A percentile compares a stretch with the other conserved stretches of the same genome.
These are phyloP conservation scores for Ctena decussata DNA, from an alignment of 2,888 invertebrate species.

Conservation along the genomic window DNA sequence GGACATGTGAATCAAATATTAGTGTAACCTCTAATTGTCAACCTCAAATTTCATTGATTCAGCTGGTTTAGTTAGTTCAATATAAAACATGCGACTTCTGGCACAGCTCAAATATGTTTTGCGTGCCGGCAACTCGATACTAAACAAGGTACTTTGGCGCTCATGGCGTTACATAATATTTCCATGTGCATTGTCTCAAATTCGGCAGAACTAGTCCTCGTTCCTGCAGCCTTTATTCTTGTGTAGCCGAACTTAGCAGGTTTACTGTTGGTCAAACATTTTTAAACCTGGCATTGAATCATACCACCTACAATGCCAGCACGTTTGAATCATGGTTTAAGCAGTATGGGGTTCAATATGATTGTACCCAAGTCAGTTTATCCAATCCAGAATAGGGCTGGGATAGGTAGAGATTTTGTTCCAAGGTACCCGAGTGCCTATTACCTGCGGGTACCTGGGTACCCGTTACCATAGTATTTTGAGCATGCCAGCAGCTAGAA, in stretches of 20 bases:
- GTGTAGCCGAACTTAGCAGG: too few species aligned
- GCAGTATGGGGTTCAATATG: too few species aligned
- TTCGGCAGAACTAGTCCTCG: neutral
- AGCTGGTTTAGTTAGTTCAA: neutral
- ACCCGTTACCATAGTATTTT: too few species aligned
- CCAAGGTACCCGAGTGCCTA: too few species aligned
- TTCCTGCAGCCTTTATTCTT: too few species aligned
- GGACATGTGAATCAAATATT: neutral
- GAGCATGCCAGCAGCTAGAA: too few species aligned
- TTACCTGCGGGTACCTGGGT: too few species aligned
- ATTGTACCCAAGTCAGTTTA: too few species aligned
- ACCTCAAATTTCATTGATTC: neutral
- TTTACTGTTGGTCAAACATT: neutral
- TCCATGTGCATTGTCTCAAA: neutral
- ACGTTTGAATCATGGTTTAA: neutral
- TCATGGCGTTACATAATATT: neutral
- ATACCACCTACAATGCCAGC: neutral
- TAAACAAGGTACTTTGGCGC: conserved; percentile 8
- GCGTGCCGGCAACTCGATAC: neutral
- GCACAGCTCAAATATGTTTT: neutral
- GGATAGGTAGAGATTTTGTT: too few species aligned
- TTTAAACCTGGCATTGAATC: neutral
- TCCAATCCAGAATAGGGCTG: too few species aligned
- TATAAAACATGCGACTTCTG: conserved; percentile 19
- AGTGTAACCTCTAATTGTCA: neutral